Percentiles rank a stretch among this genome's conserved stretches.
phyloP scores from a whole-genome alignment of 1,140 invertebrate genomes.

The Drosophila truncata region DNA sequence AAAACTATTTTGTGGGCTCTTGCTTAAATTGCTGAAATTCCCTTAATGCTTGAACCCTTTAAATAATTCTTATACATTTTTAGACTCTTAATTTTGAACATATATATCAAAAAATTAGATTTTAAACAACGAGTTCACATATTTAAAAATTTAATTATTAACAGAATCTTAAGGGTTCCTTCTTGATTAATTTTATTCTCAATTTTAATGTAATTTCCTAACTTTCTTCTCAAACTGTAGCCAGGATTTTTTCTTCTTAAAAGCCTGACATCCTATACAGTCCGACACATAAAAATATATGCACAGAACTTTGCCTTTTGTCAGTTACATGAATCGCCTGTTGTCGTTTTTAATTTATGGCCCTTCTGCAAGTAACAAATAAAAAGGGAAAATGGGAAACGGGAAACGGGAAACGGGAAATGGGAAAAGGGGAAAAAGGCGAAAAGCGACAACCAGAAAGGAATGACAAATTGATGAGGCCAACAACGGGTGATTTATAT shows the following conservation, averaged over 20 bases:
- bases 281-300: constrained; percentile 28
- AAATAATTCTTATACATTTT: not conserved
- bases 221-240: not conserved
- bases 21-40: too few species aligned
- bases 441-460: constrained; percentile 5
- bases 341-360: constrained; percentile 57
- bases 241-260: not conserved
- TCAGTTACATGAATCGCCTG: constrained; percentile 25
- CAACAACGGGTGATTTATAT: constrained; percentile 55
- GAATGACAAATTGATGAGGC: constrained; percentile 68
- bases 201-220: not conserved
- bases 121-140: too few species aligned
- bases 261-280: constrained; percentile 29
- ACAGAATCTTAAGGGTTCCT: not conserved
- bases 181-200: not conserved
- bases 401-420: constrained; percentile 6
- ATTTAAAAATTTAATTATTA: too few species aligned
- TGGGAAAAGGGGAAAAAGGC: not conserved
- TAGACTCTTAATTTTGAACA: not conserved
- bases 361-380: constrained; percentile 32
- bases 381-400: constrained; percentile 16
- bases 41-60: not conserved
- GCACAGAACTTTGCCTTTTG: constrained; percentile 23
- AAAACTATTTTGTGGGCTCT: not conserved
- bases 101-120: not conserved